These are phyloP conservation scores for Plodia interpunctella DNA, from an alignment of 1,140 invertebrate species.

Conservation along the genomic window DNA sequence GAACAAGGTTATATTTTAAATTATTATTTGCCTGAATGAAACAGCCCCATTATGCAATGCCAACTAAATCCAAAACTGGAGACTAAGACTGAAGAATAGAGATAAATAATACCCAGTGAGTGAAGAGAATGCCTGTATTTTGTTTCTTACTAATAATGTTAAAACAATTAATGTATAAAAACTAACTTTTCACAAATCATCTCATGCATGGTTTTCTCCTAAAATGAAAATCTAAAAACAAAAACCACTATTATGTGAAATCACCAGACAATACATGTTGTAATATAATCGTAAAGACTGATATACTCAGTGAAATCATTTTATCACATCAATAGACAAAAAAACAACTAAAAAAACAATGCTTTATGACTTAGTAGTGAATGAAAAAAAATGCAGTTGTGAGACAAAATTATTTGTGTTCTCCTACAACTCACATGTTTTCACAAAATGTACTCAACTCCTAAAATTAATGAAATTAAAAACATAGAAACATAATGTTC, in stretches of 20 bases:
- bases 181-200: constrained; percentile 51
- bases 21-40: too few species aligned
- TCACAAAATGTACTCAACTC: not conserved
- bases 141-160: constrained; percentile 56
- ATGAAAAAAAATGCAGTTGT: not conserved
- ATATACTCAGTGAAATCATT: constrained; percentile 1
- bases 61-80: too few species aligned
- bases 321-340: constrained; percentile 2
- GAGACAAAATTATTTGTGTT: not conserved
- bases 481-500: constrained; percentile 5
- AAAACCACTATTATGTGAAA: constrained; percentile 36
- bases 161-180: constrained; percentile 63
- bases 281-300: constrained; percentile 1
- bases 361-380: not conserved
- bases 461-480: constrained; percentile 15
- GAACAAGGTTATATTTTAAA: too few species aligned
- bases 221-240: constrained; percentile 56
- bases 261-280: constrained; percentile 16
- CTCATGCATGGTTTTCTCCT: constrained; percentile 43
- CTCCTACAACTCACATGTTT: constrained; percentile 20
- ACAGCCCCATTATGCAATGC: too few species aligned
- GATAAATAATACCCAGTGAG: constrained; percentile 10
- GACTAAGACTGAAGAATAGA: too few species aligned
- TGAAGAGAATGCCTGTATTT: constrained; percentile 55
- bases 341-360: constrained; percentile 1